These are phyloP conservation scores for Platycercus adscitus DNA, from an alignment of 2,113 vertebrate species.

Conservation along the genomic window DNA sequence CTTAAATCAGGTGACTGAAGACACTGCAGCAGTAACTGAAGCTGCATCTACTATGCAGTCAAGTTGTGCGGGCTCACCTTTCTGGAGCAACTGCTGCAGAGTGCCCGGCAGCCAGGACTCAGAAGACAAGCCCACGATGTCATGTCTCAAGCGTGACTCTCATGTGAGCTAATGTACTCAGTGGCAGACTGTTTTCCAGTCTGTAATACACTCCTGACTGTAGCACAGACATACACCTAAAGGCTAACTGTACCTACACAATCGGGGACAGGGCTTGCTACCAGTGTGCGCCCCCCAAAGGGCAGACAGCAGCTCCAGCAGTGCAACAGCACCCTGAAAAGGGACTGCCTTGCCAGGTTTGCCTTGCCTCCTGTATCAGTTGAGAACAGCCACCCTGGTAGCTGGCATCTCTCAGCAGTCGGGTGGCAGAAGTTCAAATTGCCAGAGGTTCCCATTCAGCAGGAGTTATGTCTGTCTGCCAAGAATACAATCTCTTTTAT, in stretches of 20 bases:
- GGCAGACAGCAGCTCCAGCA: background rate
- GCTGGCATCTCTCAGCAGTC: background rate
- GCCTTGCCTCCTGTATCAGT: background rate
- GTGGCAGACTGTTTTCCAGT: background rate
- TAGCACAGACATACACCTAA: background rate
- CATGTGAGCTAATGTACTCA: background rate
- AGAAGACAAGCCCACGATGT: background rate
- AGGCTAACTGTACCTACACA: accelerated
- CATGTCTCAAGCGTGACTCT: background rate
- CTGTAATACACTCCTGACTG: background rate
- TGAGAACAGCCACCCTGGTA: background rate
- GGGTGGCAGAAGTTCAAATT: background rate
- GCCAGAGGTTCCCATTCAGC: background rate
- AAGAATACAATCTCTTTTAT: conserved; percentile 22
- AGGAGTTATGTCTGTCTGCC: background rate
- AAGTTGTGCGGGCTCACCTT: accelerated
- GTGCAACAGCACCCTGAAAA: background rate
- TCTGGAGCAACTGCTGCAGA: background rate
- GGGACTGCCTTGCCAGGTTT: background rate
- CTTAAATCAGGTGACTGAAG: background rate
- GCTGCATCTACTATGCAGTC: background rate
- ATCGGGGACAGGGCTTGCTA: background rate
- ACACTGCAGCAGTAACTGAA: accelerated
- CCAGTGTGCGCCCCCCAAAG: accelerated
- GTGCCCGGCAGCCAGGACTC: background rate